Percentiles rank a stretch among this genome's conserved stretches.
Conservation (phyloP, 2,113 vertebrate species). For the Lucifuga dentata region DNA sequence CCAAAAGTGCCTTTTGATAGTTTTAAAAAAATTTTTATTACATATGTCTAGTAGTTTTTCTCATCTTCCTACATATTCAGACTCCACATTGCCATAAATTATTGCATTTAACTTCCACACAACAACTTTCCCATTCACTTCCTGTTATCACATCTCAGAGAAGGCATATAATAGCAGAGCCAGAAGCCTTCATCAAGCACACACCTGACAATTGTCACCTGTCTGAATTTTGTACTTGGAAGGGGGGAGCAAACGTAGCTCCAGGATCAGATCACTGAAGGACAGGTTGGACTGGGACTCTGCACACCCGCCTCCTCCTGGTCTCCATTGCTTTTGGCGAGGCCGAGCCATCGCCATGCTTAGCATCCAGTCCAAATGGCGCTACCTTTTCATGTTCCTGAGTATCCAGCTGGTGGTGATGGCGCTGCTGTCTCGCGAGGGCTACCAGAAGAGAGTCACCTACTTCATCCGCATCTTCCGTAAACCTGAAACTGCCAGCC, state of each 20-base stretch:
- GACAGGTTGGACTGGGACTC: background rate
- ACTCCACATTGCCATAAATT: background rate
- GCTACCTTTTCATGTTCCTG: constrained; percentile 83
- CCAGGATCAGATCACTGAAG: background rate
- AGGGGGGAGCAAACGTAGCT: background rate
- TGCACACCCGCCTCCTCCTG: background rate
- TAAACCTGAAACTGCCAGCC: constrained; percentile 45
- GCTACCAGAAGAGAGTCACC: constrained; percentile 79
- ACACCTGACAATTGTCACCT: constrained; percentile 31
- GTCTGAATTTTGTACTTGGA: background rate
- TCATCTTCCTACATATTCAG: background rate
- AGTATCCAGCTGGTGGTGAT: constrained; percentile 86
- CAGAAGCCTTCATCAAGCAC: background rate
- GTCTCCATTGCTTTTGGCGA: constrained; percentile 7
- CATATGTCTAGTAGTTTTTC: constrained; percentile 6
- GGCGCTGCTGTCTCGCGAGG: constrained; percentile 83
- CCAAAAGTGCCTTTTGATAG: constrained; percentile 79
- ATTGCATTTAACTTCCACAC: background rate
- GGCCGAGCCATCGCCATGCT: constrained; percentile 49
- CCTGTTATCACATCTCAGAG: constrained; percentile 7
- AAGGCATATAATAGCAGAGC: background rate
- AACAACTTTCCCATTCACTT: background rate
- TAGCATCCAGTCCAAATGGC: constrained; percentile 81
- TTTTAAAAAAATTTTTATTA: background rate
- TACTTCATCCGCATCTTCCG: constrained; percentile 85